These are phyloP conservation scores for Portunus trituberculatus DNA, from an alignment of 1,140 invertebrate species.

Conservation along the genomic window DNA sequence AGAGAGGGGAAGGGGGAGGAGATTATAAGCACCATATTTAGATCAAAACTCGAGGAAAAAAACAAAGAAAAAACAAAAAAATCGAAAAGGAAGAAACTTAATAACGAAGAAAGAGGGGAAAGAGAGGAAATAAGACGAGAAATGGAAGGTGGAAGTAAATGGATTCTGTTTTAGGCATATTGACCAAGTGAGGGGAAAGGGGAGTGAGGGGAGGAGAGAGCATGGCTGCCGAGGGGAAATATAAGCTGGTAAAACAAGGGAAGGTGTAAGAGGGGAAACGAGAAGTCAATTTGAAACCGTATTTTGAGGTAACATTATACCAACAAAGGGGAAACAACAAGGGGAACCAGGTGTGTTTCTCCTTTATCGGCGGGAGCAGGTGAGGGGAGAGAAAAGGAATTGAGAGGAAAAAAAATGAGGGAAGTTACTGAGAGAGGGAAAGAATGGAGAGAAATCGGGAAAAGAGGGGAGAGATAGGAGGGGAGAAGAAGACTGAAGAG, in stretches of 20 bases:
- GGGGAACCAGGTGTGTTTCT: too few relatives aligned
- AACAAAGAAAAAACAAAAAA: too few relatives aligned
- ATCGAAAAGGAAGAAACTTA: too few relatives aligned
- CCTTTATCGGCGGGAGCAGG: too few relatives aligned
- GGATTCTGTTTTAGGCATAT: neutral
- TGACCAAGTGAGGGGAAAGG: neutral
- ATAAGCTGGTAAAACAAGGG: neutral
- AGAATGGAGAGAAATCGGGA: too few relatives aligned
- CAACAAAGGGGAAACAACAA: neutral
- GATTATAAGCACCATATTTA: neutral
- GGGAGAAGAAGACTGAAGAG: too few relatives aligned
- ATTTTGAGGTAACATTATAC: neutral
- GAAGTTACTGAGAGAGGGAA: too few relatives aligned
- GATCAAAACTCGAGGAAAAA: neutral
- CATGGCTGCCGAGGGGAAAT: neutral
- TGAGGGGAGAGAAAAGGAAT: too few relatives aligned
- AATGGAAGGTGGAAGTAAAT: neutral
- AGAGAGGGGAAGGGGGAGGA: neutral
- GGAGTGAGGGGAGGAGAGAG: neutral
- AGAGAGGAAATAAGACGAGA: neutral
- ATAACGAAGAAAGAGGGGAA: neutral
- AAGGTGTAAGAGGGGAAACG: neutral
- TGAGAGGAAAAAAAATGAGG: too few relatives aligned
- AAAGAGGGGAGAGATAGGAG: neutral
- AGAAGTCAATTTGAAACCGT: constrained; percentile 9